A percentile compares a stretch with the other conserved stretches of the same genome.
Evolutionary conservation across 2,113 vertebrate genomes (phyloP).

Genomic region (Callaeas wilsoni): DNA sequence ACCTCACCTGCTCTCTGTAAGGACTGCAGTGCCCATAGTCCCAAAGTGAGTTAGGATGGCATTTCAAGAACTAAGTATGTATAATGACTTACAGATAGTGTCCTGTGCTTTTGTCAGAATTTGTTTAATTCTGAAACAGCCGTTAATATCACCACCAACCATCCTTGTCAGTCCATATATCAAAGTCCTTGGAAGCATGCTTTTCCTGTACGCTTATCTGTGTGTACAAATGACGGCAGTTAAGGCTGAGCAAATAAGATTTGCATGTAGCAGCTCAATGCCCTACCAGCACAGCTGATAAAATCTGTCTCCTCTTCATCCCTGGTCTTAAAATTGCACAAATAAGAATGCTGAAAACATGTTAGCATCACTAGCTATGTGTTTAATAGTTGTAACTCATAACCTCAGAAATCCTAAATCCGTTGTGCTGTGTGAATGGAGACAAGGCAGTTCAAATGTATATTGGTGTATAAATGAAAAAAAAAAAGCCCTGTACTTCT

Average conservation of each 20-base stretch:
- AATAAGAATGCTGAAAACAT: background rate
- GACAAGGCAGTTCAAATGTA: background rate
- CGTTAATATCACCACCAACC: background rate
- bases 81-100: background rate
- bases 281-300: background rate
- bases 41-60: background rate
- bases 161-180: background rate
- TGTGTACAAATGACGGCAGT: background rate
- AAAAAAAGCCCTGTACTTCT: background rate
- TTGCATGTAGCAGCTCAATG: background rate
- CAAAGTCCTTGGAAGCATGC: fast-evolving
- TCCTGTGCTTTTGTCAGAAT: background rate
- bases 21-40: background rate
- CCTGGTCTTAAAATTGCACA: background rate
- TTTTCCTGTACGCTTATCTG: fast-evolving
- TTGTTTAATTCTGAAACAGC: background rate
- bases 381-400: background rate
- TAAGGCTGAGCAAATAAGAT: background rate
- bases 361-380: background rate
- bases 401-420: background rate
- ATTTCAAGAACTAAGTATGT: background rate
- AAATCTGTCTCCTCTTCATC: background rate
- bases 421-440: background rate
- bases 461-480: background rate
- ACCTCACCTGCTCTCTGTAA: background rate